Evolutionary conservation across 1,140 invertebrate species (phyloP), one percentile per base, ranked within the genome.

Genomic region (Sycophila sp.): DNA sequence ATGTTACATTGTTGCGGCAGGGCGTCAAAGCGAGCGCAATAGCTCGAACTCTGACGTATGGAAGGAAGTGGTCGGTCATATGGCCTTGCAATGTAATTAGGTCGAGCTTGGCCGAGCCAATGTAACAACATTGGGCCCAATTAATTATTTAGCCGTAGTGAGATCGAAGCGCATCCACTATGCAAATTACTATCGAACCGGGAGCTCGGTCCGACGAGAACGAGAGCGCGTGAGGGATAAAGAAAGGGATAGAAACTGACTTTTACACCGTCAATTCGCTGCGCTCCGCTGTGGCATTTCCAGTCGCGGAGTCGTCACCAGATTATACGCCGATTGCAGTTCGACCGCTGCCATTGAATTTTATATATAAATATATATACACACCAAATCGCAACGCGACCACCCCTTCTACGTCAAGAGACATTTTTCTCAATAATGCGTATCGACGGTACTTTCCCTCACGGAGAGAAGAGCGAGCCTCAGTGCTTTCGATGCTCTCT

Each of bases 161-260:
- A 77, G 73, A 79, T 78, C 77, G 78, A 78, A 80, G 65, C 72
- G 67, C 75, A 79, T 77, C 76, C 56, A 56, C 58, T 75, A 80
- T 81, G 78, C 75, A 80, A 80, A 81, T 76, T 65, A 73, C 73
- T 76, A 79, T 80, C 74, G 74, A 78, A 67, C 75, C 69, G 69
- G 24, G 3, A 49, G 10, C 15, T n/a, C n/a, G n/a, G n/a, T n/a
- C n/a, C n/a, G n/a, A 19, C 17, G 36, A 17, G 42, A 17, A 30
- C 45, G 42, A 45, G 34, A 40, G 13, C 24, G 8, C 8, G n/a
- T 17, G 13, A 45, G 34, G 19, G 45, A 15, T 2, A 4, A 10
- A 11, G 30, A 36, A 30, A 36, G 70, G 62, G n/a, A n/a, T n/a
- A 68, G 75, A 24, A 30, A 34, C 64, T 55, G 65, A 72, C 73